Conservation (phyloP, 2,888 invertebrate species). For the Nemotelus nigrinus region DNA sequence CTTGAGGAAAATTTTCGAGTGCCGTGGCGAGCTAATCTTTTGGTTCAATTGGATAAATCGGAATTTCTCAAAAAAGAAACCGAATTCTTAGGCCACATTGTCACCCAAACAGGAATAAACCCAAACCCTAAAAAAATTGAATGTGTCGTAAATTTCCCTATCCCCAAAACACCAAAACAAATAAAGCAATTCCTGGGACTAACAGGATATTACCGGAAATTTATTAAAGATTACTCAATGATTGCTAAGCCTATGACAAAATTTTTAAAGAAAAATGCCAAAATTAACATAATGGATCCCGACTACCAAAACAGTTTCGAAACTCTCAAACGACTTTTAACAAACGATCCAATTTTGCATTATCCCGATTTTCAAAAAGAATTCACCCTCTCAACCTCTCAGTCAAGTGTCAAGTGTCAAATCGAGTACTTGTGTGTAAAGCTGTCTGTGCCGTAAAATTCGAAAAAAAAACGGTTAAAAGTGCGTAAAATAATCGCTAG, state of each 20-base stretch:
- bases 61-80: not conserved
- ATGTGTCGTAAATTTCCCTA: slow-evolving; percentile 47
- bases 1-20: slow-evolving; percentile 5
- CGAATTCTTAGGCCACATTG: not conserved
- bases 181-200: slow-evolving; percentile 48
- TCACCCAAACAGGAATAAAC: not conserved
- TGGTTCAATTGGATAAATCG: not conserved
- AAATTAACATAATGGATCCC: slow-evolving; percentile 40
- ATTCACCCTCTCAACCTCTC: slow-evolving; percentile 56
- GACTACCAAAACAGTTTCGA: slow-evolving; percentile 37
- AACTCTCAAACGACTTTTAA: slow-evolving; percentile 25
- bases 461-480: no score
- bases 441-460: no score
- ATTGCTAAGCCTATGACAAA: slow-evolving; percentile 25
- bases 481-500: no score
- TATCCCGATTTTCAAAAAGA: slow-evolving; percentile 50
- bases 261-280: slow-evolving; percentile 45
- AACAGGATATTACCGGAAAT: slow-evolving; percentile 25
- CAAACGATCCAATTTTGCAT: slow-evolving; percentile 34
- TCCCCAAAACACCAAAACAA: slow-evolving; percentile 50
- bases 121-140: slow-evolving; percentile 52
- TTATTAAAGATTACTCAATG: slow-evolving; percentile 53
- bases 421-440: no score
- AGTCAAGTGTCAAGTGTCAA: no score
- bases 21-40: not conserved